Percentiles rank a stretch among this genome's conserved stretches.
Evolutionary conservation across 2,113 vertebrate species (phyloP).

Genomic region (Bubo blakistoni): DNA sequence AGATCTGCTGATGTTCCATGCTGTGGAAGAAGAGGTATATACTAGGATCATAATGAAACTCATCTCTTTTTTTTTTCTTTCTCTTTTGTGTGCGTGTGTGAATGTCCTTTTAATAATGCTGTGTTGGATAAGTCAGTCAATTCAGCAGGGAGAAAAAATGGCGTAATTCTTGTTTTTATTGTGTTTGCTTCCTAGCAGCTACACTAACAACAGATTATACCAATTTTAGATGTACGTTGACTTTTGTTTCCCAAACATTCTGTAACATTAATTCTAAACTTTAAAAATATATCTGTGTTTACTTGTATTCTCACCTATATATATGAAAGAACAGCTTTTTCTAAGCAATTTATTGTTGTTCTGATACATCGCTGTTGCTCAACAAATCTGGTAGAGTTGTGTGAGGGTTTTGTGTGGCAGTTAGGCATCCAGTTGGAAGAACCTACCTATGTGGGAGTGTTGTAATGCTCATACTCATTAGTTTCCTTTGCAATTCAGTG

Average conservation of each 20-base stretch:
- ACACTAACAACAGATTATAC: not conserved
- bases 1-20: not conserved
- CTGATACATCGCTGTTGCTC: not conserved
- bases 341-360: not conserved
- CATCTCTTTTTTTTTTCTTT: no score
- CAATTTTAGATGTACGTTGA: not conserved
- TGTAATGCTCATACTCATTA: slow-evolving; percentile 67
- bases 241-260: not conserved
- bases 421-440: slow-evolving; percentile 73
- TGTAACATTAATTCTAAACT: not conserved
- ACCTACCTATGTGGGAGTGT: slow-evolving; percentile 58
- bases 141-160: not conserved
- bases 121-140: not conserved
- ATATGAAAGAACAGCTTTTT: not conserved
- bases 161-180: not conserved
- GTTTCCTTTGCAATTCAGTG: slow-evolving; percentile 82
- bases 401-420: slow-evolving; percentile 3
- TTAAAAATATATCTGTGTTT: not conserved
- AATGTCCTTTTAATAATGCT: not conserved
- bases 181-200: slow-evolving; percentile 18
- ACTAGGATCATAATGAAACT: not conserved
- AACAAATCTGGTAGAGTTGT: not conserved
- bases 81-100: no score
- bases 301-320: not conserved
- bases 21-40: not conserved